Percentiles rank a stretch among this genome's conserved stretches.
Evolutionary conservation across 1,140 invertebrate species (phyloP).

Genomic region (Ceratoteleas bidentatus): DNA sequence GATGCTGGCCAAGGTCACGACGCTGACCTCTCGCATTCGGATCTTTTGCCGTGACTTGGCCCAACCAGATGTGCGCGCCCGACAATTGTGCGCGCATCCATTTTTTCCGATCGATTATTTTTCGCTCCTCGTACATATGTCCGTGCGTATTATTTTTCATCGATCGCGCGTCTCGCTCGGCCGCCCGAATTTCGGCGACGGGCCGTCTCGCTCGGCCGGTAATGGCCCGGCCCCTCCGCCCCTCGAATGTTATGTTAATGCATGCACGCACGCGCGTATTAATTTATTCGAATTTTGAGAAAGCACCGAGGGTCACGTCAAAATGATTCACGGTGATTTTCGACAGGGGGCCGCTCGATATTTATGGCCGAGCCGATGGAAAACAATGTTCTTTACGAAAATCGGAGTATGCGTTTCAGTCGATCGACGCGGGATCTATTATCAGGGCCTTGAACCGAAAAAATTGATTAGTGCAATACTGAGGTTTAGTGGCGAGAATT

Average conservation of each 20-base stretch:
- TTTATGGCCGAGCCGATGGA: slow-evolving; percentile 47
- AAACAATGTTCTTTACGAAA: slow-evolving; percentile 48
- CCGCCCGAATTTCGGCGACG: neutral
- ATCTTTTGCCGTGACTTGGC: slow-evolving; percentile 59
- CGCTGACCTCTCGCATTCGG: slow-evolving; percentile 71
- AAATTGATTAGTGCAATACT: too few relatives aligned
- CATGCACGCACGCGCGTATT: slow-evolving; percentile 76
- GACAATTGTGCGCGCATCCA: slow-evolving; percentile 56
- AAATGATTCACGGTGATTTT: slow-evolving; percentile 68
- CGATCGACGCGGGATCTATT: too few relatives aligned
- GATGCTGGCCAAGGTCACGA: slow-evolving; percentile 74
- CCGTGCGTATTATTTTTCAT: slow-evolving; percentile 60
- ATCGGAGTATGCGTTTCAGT: slow-evolving; percentile 6
- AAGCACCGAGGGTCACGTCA: slow-evolving; percentile 65
- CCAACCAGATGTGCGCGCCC: slow-evolving; percentile 72
- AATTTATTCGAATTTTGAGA: slow-evolving; percentile 80
- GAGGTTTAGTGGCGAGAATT: too few relatives aligned
- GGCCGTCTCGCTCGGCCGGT: slow-evolving; percentile 56
- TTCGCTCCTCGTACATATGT: slow-evolving; percentile 60
- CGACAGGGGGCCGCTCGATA: slow-evolving; percentile 42
- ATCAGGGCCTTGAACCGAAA: neutral
- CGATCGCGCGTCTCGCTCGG: slow-evolving; percentile 52
- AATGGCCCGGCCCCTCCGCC: slow-evolving; percentile 74
- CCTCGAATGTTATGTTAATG: slow-evolving; percentile 76
- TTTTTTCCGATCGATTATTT: slow-evolving; percentile 67